phyloP scores from a whole-genome alignment of 2,797 vertebrate genomes.

The Gadopsis marmoratus region DNA sequence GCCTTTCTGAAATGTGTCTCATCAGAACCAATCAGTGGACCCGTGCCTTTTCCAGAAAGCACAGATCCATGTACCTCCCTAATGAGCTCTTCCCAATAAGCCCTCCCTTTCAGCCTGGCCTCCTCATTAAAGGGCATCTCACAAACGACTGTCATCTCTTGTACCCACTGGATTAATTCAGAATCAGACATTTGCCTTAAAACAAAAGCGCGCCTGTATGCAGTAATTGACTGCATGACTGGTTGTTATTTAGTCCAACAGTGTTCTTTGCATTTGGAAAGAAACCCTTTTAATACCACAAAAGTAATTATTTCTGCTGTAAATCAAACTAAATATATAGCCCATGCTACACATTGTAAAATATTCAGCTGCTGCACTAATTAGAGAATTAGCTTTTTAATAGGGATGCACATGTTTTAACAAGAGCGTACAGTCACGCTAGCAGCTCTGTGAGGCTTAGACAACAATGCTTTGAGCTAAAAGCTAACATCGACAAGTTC shows the following conservation, averaged over 20 bases:
- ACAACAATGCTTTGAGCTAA: not conserved
- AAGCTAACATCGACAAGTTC: not conserved
- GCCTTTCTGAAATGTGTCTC: conserved; percentile 32
- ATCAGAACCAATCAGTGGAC: conserved; percentile 60
- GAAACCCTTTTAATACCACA: not conserved
- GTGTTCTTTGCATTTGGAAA: not conserved
- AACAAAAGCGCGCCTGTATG: conserved; percentile 40
- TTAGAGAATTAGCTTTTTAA: not conserved
- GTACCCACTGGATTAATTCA: conserved; percentile 45
- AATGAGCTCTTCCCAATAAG: conserved; percentile 67
- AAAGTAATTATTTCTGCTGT: not conserved
- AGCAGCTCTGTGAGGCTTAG: too few species aligned
- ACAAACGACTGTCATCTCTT: conserved; percentile 69
- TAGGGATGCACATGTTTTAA: not conserved
- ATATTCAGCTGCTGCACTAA: not conserved
- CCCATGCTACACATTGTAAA: not conserved
- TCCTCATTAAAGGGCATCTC: conserved; percentile 64
- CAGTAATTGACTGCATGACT: too few species aligned
- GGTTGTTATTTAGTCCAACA: not conserved
- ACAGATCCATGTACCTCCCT: conserved; percentile 47
- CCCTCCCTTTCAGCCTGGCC: conserved; percentile 5
- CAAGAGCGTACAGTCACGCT: not conserved
- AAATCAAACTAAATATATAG: not conserved
- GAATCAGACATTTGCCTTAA: conserved; percentile 43
- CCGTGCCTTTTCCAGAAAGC: conserved; percentile 41